Evolutionary conservation across 1,140 invertebrate genomes (phyloP).

Genomic region (Musca domestica): DNA sequence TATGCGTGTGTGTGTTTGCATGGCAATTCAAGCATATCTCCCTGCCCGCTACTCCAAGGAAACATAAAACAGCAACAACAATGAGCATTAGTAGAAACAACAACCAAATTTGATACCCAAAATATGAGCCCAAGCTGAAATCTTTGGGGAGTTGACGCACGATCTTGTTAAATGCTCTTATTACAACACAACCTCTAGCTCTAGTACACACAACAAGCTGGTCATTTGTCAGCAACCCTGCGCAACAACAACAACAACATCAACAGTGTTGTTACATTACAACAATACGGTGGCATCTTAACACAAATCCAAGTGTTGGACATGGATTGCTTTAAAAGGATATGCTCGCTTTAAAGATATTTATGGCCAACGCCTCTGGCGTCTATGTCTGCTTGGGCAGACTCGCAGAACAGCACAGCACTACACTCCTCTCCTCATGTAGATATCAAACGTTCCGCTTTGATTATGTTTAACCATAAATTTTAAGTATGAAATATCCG

Average conservation of each 20-base stretch:
- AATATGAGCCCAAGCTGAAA: no score
- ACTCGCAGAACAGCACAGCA: no score
- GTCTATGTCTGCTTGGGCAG: not conserved
- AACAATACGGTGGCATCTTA: not conserved
- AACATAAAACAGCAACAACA: not conserved
- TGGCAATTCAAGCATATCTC: constrained; percentile 13
- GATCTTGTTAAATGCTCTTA: not conserved
- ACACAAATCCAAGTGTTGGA: not conserved
- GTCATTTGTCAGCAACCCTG: not conserved
- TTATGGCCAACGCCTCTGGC: constrained; percentile 13
- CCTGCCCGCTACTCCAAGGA: not conserved
- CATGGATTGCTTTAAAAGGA: not conserved
- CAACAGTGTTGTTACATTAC: not conserved
- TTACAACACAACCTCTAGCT: no score
- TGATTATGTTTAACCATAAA: constrained; percentile 15
- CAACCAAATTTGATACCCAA: not conserved
- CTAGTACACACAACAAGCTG: not conserved
- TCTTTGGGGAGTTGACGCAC: constrained; percentile 3
- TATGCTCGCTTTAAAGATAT: constrained; percentile 16
- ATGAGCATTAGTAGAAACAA: not conserved
- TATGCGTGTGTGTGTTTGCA: not conserved
- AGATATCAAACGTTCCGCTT: constrained; percentile 13
- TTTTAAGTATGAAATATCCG: not conserved
- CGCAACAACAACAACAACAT: not conserved
- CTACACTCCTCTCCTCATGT: no score